Conservation (phyloP, 1,140 invertebrate genomes). For the Phymastichus coffea region DNA sequence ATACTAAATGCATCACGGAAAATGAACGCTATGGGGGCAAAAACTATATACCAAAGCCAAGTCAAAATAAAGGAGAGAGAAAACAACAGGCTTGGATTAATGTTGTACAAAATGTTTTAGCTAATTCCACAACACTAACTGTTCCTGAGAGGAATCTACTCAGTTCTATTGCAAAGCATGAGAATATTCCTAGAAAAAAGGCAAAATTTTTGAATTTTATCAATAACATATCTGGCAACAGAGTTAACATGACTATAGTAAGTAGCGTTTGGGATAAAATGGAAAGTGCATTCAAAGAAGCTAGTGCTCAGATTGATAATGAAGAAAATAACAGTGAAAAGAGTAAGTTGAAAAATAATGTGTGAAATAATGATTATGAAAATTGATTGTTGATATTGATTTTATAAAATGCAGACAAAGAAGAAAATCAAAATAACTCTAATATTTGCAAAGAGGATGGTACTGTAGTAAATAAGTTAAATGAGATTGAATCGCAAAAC, state of each 20-base stretch:
- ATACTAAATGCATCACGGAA: conserved; percentile 91
- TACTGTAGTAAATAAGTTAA: no score
- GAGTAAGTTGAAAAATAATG: conserved; percentile 9
- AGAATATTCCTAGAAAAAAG: conserved; percentile 92
- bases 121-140: conserved; percentile 61
- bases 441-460: conserved; percentile 44
- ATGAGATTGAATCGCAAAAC: not conserved
- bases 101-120: conserved; percentile 74
- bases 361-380: not conserved
- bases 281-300: conserved; percentile 64
- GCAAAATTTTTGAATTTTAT: conserved; percentile 83
- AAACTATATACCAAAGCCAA: conserved; percentile 72
- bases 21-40: conserved; percentile 86
- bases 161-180: conserved; percentile 69
- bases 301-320: conserved; percentile 43
- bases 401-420: conserved; percentile 23
- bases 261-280: conserved; percentile 70
- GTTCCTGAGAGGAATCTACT: conserved; percentile 65
- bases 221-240: conserved; percentile 60
- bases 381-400: conserved; percentile 5
- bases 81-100: conserved; percentile 90
- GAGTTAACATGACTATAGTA: conserved; percentile 59
- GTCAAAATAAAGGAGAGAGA: conserved; percentile 80
- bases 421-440: conserved; percentile 48
- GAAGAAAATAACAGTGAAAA: conserved; percentile 29